These are phyloP conservation scores for Coluber constrictor DNA, from an alignment of 2,797 vertebrate species.

Conservation along the genomic window DNA sequence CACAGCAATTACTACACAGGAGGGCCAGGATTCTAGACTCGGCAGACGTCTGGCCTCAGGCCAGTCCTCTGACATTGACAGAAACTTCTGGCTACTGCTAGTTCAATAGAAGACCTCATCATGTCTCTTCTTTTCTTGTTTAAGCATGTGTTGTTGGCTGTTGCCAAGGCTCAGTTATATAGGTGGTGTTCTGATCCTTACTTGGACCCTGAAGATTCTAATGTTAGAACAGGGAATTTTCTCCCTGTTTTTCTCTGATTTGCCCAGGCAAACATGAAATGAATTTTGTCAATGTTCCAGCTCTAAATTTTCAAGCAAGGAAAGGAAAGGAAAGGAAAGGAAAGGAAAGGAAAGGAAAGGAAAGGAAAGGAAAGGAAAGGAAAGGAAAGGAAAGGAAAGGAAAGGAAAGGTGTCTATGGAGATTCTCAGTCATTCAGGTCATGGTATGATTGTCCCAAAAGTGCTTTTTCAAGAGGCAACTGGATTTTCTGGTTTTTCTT, in stretches of 20 bases:
- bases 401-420: no score
- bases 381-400: no score
- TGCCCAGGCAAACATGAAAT: neutral
- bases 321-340: no score
- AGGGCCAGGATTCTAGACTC: neutral
- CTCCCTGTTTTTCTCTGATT: neutral
- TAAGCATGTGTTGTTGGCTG: neutral
- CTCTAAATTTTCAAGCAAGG: neutral
- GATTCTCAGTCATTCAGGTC: no score
- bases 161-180: neutral
- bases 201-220: neutral
- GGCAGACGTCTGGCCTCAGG: neutral
- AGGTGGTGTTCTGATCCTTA: neutral
- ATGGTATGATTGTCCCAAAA: no score
- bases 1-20: neutral
- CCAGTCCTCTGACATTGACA: neutral
- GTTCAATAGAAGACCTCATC: neutral
- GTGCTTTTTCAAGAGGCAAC: no score
- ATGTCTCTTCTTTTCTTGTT: neutral
- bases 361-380: no score
- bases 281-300: neutral
- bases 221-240: neutral
- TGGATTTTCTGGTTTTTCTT: no score
- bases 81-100: neutral
- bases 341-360: no score